Percentiles rank a stretch among this genome's conserved stretches.
Evolutionary conservation across 2,888 invertebrate genomes (phyloP).

Genomic region (Operophtera brumata): DNA sequence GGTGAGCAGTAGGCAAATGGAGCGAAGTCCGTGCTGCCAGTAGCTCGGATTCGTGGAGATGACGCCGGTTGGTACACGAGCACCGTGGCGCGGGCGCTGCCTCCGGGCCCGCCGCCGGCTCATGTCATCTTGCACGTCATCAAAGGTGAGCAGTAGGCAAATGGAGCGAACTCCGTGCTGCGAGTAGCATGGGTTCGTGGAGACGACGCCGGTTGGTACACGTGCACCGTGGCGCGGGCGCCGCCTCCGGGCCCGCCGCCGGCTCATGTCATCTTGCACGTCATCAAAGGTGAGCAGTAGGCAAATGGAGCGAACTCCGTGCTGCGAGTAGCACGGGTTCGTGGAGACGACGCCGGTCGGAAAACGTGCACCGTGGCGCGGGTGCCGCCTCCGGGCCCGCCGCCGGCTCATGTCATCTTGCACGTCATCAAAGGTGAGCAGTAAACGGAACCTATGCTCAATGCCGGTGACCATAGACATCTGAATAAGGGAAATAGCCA

Average conservation of each 20-base stretch:
- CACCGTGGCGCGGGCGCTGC: constrained; percentile 64
- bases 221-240: constrained; percentile 65
- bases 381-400: constrained; percentile 59
- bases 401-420: constrained; percentile 65
- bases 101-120: constrained; percentile 61
- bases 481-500: too few relatives aligned
- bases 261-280: constrained; percentile 66
- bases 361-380: constrained; percentile 70
- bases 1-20: constrained; percentile 64
- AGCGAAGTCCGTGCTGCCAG: constrained; percentile 69
- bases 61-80: constrained; percentile 73
- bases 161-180: constrained; percentile 71
- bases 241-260: constrained; percentile 62
- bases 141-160: constrained; percentile 63
- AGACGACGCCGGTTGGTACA: constrained; percentile 70
- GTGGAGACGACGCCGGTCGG: constrained; percentile 66
- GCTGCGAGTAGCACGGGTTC: constrained; percentile 69
- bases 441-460: too few relatives aligned
- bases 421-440: constrained; percentile 70
- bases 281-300: constrained; percentile 67
- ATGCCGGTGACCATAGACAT: too few relatives aligned
- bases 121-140: constrained; percentile 69
- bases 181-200: constrained; percentile 69
- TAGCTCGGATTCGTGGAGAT: constrained; percentile 67
- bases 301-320: constrained; percentile 72